These are phyloP conservation scores for Epizoanthus scotinus DNA, from an alignment of 92 coral and sea anemone species.

Conservation along the genomic window DNA sequence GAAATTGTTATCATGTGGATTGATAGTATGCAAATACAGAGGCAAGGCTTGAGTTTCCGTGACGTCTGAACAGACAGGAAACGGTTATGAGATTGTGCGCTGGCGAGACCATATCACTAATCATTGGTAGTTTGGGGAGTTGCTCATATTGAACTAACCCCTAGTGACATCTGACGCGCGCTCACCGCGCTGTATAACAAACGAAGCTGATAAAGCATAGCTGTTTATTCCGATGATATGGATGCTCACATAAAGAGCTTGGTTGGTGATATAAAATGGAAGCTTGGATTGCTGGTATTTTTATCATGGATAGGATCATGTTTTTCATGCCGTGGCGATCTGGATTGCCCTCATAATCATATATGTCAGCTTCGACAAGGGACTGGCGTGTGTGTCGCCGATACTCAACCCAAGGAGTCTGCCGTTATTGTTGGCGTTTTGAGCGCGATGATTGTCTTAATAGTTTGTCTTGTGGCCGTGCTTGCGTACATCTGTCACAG, in stretches of 20 bases:
- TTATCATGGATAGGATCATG: conserved; percentile 6
- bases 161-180: neutral
- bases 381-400: neutral
- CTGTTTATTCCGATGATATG: neutral
- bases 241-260: neutral
- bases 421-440: conserved; percentile 27
- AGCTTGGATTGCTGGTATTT: neutral
- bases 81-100: neutral
- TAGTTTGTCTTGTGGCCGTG: conserved; percentile 28
- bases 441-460: conserved; percentile 35
- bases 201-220: neutral
- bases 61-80: conserved; percentile 41
- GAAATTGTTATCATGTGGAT: too few relatives aligned
- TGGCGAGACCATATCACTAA: neutral
- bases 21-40: too few relatives aligned
- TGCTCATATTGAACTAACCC: neutral
- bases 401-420: neutral
- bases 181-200: neutral
- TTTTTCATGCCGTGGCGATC: conserved; percentile 7
- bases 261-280: conserved; percentile 18
- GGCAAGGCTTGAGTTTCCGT: conserved; percentile 34
- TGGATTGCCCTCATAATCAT: conserved; percentile 15
- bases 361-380: conserved; percentile 7
- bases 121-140: too few relatives aligned
- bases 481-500: conserved; percentile 38